These are phyloP conservation scores for Tiphia femorata DNA, from an alignment of 2,888 invertebrate species.

Conservation along the genomic window DNA sequence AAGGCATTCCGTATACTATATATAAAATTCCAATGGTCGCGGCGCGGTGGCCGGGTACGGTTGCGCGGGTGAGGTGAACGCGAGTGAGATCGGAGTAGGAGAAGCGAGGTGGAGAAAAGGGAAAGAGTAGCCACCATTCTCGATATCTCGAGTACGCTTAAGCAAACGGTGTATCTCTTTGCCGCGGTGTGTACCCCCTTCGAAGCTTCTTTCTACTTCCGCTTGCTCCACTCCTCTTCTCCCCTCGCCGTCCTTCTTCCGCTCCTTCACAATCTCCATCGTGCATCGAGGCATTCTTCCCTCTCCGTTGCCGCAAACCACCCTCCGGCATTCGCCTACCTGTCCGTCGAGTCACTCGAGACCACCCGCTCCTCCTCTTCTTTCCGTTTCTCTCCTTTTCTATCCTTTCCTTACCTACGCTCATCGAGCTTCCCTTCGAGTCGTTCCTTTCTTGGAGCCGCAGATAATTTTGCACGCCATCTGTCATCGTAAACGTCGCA, in stretches of 20 bases:
- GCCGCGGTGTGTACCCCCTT: not conserved
- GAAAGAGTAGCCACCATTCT: constrained; percentile 33
- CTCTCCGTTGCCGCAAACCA: too few species aligned
- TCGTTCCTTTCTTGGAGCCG: constrained; percentile 18
- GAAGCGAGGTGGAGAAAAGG: too few species aligned
- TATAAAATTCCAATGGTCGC: constrained; percentile 1
- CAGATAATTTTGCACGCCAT: constrained; percentile 32
- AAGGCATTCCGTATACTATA: constrained; percentile 29
- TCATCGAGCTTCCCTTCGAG: constrained; percentile 5
- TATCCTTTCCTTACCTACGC: too few species aligned
- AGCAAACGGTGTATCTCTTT: constrained; percentile 38
- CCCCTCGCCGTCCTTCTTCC: not conserved
- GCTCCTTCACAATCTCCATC: too few species aligned
- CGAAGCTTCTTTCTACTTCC: not conserved
- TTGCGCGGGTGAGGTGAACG: too few species aligned
- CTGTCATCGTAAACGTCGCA: constrained; percentile 40
- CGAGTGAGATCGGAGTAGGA: too few species aligned
- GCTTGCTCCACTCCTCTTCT: not conserved
- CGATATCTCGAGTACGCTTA: constrained; percentile 41
- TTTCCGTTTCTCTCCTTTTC: too few species aligned
- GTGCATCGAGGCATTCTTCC: too few species aligned
- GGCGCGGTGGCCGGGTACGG: too few species aligned
- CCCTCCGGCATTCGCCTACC: too few species aligned
- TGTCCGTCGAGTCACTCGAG: too few species aligned
- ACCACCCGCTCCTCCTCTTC: too few species aligned